Base-by-base conservation (phyloP, 2,888 invertebrate species). In the Eilema griseolum region DNA sequence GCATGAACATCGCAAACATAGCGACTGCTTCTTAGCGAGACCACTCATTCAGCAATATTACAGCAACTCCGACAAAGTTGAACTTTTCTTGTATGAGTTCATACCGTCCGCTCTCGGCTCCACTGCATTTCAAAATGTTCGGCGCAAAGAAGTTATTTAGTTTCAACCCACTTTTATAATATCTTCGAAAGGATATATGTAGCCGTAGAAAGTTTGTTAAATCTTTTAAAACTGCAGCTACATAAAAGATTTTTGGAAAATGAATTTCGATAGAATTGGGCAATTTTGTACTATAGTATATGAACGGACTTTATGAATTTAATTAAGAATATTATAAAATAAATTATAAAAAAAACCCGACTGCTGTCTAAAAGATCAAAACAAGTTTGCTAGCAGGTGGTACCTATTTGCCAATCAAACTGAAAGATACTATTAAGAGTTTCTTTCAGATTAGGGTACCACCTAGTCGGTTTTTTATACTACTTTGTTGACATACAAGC, bases 71-170 rank as follows among this genome's bases (percentile, higher is more conserved):
- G 0, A 52, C 56, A 57, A 66, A 70, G 57, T 63, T 66, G 61
- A 71, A 76, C 74, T 77, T 79, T 70, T 67, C 68, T 31, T 20
- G 71, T 69, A 80, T 64, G 72, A 80, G 78, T 75, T 82, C 63
- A 77, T 77, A 80, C 70, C 70, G 62, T 67, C 59, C 57, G 70
- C 69, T 72, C 61, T 69, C 28, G 73, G 65, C 67, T 69, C 59
- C 59, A 57, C 61, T 66, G 33, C 62, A 67, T 75, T 74, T 66
- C 24, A 73, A 75, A 80, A 63, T 70, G 68, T 66, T 69, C 31
- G 66, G 41, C 64, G 67, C 67, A 69, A 80, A 71, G 73, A 75
- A 76, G 69, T 82, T 80, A 68, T 73, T 74, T 71, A 77, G 70
- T 75, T 75, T 72, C 31, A 62, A 66, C 69, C 26, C 46, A 57